Evolutionary conservation across 2,797 vertebrate species (phyloP), one percentile per base, ranked within the genome.

Genomic region (Antennarius maculatus): DNA sequence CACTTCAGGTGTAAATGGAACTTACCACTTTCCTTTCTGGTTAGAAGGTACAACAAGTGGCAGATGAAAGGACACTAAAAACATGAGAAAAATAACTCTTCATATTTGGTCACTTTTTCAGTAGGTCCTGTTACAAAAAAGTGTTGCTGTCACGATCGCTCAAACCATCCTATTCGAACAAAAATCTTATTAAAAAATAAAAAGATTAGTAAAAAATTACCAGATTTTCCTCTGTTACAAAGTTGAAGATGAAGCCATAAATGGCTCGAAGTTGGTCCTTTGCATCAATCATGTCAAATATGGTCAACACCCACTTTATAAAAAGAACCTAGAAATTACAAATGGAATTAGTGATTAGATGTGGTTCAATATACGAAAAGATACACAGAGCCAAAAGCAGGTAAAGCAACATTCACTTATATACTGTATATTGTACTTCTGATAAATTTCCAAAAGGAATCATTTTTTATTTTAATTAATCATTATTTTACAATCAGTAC

Each of bases 191-290:
- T 31, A 55, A 7, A 78, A 60, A 54, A 39, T 18, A n/a, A 8
- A 67, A 15, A 55, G 23, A 66, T 59, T 1, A 10, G 8, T 8
- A 23, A 28, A 6, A 17, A 58, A 88, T 93, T 91, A 99, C 98
- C 95, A 97, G 69, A 74, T 85, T 92, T 81, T 97, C 96, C 16
- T 97, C 93, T 39, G 90, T 93, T 78, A 98, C 86, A 59, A 94
- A 95, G 90, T 48, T 93, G 89, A 99, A 99, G 89, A 99, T 95
- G 86, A 96, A 94, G 68, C 96, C 96, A 75, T 99, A 99, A 58
- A 99, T 88, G 0, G 94, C 92, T 72, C 90, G 92, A 61, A 99
- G 80, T 29, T 95, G 79, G 31, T 97, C 95, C 83, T 97, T 99
- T 43, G 71, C 83, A 65, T 97, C 94, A 65, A 98, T 95, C 86